Conservation (phyloP, 1,140 invertebrate species). For the Dufourea novaeangliae region DNA sequence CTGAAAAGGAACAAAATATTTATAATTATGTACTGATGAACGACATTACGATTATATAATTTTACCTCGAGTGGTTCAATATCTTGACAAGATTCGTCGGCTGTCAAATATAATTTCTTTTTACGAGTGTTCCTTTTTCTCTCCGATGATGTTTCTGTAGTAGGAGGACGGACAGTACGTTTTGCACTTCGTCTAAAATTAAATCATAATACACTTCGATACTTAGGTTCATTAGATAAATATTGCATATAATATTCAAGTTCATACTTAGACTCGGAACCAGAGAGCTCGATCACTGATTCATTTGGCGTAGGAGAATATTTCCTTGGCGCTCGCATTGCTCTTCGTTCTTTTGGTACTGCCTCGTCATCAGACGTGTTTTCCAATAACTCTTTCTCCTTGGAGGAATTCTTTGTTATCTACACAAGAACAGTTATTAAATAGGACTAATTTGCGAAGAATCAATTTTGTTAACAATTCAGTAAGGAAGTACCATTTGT, state of each 20-base stretch:
- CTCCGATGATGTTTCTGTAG: not conserved
- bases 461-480: not conserved
- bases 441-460: not conserved
- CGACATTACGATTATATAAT: not conserved
- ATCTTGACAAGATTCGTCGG: not conserved
- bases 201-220: no score
- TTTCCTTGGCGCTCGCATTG: constrained; percentile 41
- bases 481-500: constrained; percentile 52
- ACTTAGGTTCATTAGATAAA: no score
- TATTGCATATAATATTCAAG: constrained; percentile 5
- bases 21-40: not conserved
- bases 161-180: not conserved
- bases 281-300: constrained; percentile 65
- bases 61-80: not conserved
- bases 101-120: not conserved
- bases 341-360: constrained; percentile 8
- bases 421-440: constrained; percentile 37
- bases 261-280: constrained; percentile 63
- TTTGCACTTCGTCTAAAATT: not conserved
- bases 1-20: not conserved
- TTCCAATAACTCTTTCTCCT: constrained; percentile 35
- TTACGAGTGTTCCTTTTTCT: not conserved
- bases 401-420: constrained; percentile 21
- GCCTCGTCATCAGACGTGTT: constrained; percentile 66
- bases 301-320: constrained; percentile 46